phyloP scores from a whole-genome alignment of 2,797 vertebrate genomes.

The Falco berigora region DNA sequence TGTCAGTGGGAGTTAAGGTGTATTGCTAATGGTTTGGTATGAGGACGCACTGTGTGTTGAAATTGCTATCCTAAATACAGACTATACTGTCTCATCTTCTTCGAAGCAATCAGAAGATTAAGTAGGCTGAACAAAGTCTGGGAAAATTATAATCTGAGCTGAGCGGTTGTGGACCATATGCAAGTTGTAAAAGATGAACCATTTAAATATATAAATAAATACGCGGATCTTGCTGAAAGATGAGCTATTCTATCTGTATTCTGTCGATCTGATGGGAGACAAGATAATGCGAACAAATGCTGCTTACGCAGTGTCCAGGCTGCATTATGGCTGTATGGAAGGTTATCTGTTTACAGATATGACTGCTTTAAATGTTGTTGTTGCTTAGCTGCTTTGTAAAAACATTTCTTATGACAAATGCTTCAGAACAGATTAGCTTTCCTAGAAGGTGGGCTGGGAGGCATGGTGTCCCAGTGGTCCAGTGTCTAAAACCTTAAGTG shows the following conservation, averaged over 20 bases:
- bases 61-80: not conserved
- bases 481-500: not conserved
- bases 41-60: not conserved
- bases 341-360: not conserved
- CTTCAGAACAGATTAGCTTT: not conserved
- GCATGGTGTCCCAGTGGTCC: accelerated
- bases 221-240: not conserved
- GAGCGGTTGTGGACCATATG: not conserved
- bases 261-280: not conserved
- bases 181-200: not conserved
- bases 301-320: not conserved
- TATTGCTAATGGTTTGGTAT: not conserved
- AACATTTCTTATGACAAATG: no score
- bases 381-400: not conserved
- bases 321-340: not conserved
- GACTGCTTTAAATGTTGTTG: not conserved
- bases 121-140: not conserved
- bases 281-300: not conserved
- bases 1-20: not conserved
- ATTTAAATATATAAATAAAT: not conserved
- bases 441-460: not conserved
- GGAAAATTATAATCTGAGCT: not conserved
- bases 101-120: no score
- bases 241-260: not conserved
- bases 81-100: not conserved